Evolutionary conservation across 1,140 invertebrate species (phyloP).

Genomic region (Drosophila busckii): DNA sequence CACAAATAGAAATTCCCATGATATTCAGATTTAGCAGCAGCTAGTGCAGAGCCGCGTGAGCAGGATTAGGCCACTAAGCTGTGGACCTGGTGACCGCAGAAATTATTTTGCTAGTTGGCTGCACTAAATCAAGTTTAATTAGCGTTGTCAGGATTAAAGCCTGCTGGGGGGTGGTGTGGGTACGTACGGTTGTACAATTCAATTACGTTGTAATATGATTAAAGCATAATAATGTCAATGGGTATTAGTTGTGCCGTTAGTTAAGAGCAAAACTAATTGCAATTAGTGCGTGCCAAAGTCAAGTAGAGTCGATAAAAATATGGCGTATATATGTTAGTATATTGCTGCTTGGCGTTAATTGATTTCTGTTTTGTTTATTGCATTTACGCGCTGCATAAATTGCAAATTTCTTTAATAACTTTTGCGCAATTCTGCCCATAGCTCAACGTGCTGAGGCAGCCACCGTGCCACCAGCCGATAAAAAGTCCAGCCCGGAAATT

Average conservation of each 20-base stretch:
- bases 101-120: too few species aligned
- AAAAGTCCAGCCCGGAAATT: conserved; percentile 78
- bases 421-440: conserved; percentile 13
- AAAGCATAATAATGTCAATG: conserved; percentile 59
- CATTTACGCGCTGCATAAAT: conserved; percentile 48
- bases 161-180: too few species aligned
- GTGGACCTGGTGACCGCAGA: too few species aligned
- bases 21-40: too few species aligned
- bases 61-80: too few species aligned
- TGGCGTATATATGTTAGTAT: conserved; percentile 30
- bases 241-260: conserved; percentile 24
- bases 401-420: conserved; percentile 27
- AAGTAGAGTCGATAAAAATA: conserved; percentile 7
- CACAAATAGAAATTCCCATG: too few species aligned
- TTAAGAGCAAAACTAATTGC: conserved; percentile 65
- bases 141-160: too few species aligned
- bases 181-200: too few species aligned
- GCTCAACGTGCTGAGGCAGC: conserved; percentile 39
- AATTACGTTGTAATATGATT: too few species aligned
- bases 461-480: conserved; percentile 48
- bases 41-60: too few species aligned
- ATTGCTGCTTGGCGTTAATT: conserved; percentile 55
- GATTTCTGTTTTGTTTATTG: conserved; percentile 63
- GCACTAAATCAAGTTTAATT: too few species aligned
- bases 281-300: conserved; percentile 41